Conservation (phyloP, 2,797 vertebrate species). For the Anguilla obscura region DNA sequence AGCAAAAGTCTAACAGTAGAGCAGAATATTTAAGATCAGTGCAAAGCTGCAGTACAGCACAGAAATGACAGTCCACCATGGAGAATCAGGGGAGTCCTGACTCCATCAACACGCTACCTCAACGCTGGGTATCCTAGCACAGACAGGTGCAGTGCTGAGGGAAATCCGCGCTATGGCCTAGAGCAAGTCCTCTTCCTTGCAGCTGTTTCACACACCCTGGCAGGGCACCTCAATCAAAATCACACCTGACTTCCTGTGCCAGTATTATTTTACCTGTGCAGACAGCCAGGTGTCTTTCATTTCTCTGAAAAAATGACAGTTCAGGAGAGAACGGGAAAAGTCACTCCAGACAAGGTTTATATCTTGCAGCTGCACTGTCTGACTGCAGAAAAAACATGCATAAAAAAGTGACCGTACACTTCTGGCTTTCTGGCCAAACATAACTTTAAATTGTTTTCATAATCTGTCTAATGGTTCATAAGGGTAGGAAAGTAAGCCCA, state of each 20-base stretch:
- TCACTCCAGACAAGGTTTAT: constrained; percentile 64
- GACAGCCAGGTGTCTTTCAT: constrained; percentile 66
- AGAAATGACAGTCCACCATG: constrained; percentile 41
- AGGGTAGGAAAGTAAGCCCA: constrained; percentile 55
- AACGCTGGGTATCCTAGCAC: no score
- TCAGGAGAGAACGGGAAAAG: constrained; percentile 42
- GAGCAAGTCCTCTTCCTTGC: constrained; percentile 59
- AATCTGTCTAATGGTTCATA: constrained; percentile 65
- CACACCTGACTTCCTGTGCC: constrained; percentile 61
- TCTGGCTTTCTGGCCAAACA: constrained; percentile 67
- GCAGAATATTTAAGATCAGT: constrained; percentile 7
- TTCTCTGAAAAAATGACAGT: constrained; percentile 45
- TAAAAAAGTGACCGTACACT: constrained; percentile 46
- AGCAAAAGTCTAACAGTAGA: background rate
- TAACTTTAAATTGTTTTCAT: constrained; percentile 69
- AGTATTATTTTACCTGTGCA: constrained; percentile 67
- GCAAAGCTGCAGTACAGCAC: background rate
- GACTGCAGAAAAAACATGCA: constrained; percentile 47
- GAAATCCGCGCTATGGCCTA: constrained; percentile 59
- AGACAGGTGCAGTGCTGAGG: constrained; percentile 63
- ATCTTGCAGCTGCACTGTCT: constrained; percentile 63
- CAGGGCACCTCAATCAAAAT: constrained; percentile 66
- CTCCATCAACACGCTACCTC: constrained; percentile 27
- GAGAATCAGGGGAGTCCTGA: constrained; percentile 9
- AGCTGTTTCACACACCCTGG: constrained; percentile 70